phyloP scores from a whole-genome alignment of 2,888 invertebrate genomes.

The Chalcosyrphus nemorum region DNA sequence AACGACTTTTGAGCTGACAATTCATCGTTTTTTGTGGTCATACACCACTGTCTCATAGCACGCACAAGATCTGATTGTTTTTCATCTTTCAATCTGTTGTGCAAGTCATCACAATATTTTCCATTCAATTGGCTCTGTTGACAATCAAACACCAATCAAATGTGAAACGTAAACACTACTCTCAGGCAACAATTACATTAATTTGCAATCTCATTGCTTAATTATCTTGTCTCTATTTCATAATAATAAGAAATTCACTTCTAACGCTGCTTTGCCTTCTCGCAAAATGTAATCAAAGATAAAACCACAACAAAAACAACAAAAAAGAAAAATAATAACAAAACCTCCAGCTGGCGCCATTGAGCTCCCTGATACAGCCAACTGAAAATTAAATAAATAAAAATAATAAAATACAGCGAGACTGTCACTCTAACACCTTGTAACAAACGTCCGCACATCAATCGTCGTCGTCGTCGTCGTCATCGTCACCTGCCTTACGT shows the following conservation, averaged over 20 bases:
- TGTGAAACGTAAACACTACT: not conserved
- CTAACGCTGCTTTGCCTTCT: not conserved
- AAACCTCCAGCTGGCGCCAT: slow-evolving; percentile 49
- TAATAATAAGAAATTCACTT: slow-evolving; percentile 35
- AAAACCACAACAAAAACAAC: not conserved
- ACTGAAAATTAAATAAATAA: slow-evolving; percentile 16
- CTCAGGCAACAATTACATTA: not conserved
- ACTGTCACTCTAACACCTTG: slow-evolving; percentile 4
- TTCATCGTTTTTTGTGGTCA: too few relatives aligned
- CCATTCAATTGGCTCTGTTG: not conserved
- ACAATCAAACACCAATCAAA: not conserved
- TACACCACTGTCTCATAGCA: too few relatives aligned
- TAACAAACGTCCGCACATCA: slow-evolving; percentile 7
- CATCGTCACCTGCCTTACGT: not conserved
- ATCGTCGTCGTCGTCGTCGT: too few relatives aligned
- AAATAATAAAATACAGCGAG: not conserved
- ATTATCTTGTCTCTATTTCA: slow-evolving; percentile 38
- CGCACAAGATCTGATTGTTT: too few relatives aligned
- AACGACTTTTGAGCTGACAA: too few relatives aligned
- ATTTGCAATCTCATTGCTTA: slow-evolving; percentile 34
- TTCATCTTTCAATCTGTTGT: too few relatives aligned
- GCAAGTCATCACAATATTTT: not conserved
- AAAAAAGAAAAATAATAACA: slow-evolving; percentile 15
- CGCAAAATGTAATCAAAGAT: not conserved
- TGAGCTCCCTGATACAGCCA: slow-evolving; percentile 23